Conservation (phyloP, 2,888 invertebrate genomes). For the Eupithecia inturbata region DNA sequence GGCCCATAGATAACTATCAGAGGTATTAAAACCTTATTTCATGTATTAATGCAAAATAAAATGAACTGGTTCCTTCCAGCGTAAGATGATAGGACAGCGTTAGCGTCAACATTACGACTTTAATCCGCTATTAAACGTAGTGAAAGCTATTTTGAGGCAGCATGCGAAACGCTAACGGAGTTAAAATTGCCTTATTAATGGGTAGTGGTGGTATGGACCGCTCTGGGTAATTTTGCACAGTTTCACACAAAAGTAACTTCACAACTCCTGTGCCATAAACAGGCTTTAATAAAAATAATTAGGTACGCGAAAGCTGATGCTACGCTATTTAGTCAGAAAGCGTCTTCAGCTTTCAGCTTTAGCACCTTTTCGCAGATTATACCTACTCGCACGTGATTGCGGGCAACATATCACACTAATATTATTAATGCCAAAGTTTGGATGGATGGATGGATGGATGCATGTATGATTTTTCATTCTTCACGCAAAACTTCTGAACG, state of each 20-base stretch:
- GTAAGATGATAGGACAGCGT: slow-evolving; percentile 35
- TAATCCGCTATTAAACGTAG: slow-evolving; percentile 62
- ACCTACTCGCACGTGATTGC: too few species aligned
- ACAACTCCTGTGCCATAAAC: slow-evolving; percentile 16
- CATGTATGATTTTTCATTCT: too few species aligned
- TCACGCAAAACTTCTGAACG: too few species aligned
- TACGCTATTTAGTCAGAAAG: not conserved
- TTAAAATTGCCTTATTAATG: slow-evolving; percentile 67
- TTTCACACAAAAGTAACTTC: slow-evolving; percentile 21
- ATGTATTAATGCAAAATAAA: not conserved
- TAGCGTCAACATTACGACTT: slow-evolving; percentile 55
- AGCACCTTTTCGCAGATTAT: not conserved
- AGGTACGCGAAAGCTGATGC: not conserved
- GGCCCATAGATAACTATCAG: not conserved
- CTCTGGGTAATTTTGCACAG: slow-evolving; percentile 39
- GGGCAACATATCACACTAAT: too few species aligned
- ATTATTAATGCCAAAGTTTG: too few species aligned
- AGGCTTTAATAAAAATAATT: not conserved
- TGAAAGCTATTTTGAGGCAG: slow-evolving; percentile 59
- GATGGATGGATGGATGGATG: too few species aligned
- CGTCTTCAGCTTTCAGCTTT: not conserved
- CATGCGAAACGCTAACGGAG: slow-evolving; percentile 63
- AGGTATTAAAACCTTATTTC: not conserved
- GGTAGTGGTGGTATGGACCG: slow-evolving; percentile 57
- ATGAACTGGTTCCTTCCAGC: slow-evolving; percentile 8